Conservation (phyloP, 2,797 vertebrate genomes). For the Adrianichthys oophorus region DNA sequence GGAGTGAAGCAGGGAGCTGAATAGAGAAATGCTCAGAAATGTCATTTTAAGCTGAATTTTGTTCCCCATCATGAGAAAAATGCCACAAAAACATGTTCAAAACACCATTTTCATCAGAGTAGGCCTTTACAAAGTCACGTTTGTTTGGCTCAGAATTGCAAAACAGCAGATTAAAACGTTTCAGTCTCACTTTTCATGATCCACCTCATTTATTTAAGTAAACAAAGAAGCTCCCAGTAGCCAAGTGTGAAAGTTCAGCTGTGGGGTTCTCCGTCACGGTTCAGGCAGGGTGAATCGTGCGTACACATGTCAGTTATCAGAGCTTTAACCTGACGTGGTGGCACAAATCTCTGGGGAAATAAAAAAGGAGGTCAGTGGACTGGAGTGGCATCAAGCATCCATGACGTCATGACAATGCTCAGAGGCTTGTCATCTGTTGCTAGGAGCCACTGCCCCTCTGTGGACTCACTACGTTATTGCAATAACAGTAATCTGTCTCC, state of each 20-base stretch:
- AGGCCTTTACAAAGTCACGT: no score
- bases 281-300: slow-evolving; percentile 21
- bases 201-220: no score
- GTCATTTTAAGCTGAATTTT: no score
- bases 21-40: no score
- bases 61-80: no score
- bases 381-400: slow-evolving; percentile 72
- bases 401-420: slow-evolving; percentile 58
- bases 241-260: background rate
- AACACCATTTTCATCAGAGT: no score
- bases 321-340: slow-evolving; percentile 31
- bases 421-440: slow-evolving; percentile 9
- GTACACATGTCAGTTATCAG: slow-evolving; percentile 18
- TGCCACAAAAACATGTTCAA: no score
- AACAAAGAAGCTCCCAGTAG: background rate
- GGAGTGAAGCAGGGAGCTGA: no score
- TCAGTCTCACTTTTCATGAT: no score
- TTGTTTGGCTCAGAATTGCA: no score
- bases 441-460: slow-evolving; percentile 65
- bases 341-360: slow-evolving; percentile 63
- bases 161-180: no score
- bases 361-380: slow-evolving; percentile 71
- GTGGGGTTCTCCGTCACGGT: slow-evolving; percentile 13
- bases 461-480: slow-evolving; percentile 67
- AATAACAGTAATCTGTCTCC: slow-evolving; percentile 39